Conservation (phyloP, 1,140 invertebrate genomes). For the Tribolium madens region DNA sequence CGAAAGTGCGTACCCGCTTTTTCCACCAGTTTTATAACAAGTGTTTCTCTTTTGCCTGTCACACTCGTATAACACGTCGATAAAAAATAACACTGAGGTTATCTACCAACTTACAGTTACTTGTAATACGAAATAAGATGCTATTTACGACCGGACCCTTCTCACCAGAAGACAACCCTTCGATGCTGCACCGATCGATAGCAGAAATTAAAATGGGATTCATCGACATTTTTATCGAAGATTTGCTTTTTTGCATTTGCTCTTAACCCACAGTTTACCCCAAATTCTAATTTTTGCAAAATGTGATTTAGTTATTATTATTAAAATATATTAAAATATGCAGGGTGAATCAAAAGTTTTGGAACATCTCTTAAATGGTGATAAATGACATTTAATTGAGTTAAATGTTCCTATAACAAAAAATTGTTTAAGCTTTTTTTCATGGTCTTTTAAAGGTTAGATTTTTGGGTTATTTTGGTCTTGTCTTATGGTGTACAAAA, state of each 20-base stretch:
- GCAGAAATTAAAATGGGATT: neutral
- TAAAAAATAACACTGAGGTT: constrained; percentile 40
- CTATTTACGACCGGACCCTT: constrained; percentile 4
- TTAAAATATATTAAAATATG: too few species aligned
- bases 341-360: too few species aligned
- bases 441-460: too few species aligned
- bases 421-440: too few species aligned
- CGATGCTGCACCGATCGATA: neutral
- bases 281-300: too few species aligned
- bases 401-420: too few species aligned
- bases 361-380: too few species aligned
- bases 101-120: constrained; percentile 34
- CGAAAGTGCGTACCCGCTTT: constrained; percentile 39
- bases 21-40: constrained; percentile 39
- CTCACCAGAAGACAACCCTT: neutral
- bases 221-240: neutral
- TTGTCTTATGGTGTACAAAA: too few species aligned
- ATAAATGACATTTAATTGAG: too few species aligned
- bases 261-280: too few species aligned
- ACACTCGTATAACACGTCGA: constrained; percentile 37
- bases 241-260: neutral
- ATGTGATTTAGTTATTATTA: too few species aligned
- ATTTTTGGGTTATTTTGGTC: too few species aligned
- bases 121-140: constrained; percentile 24
- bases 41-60: constrained; percentile 42